Evolutionary conservation across 1,140 invertebrate genomes (phyloP), one percentile per base, ranked within the genome.

Genomic region (Saccostrea echinata): DNA sequence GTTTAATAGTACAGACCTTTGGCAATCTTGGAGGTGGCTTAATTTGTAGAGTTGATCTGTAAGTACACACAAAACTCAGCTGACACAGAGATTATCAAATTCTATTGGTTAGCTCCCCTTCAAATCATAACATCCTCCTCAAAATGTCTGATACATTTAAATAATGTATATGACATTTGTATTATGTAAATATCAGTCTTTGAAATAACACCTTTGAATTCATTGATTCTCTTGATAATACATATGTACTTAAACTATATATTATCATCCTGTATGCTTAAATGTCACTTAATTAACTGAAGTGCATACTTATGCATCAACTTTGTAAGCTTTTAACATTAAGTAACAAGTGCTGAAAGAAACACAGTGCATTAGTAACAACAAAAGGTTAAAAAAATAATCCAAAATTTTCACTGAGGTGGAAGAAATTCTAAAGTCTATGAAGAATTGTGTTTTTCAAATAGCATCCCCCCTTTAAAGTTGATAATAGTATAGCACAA

Each of bases 41-140:
- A 13, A 93, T 87, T 89, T 92, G 93, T 55, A 93, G 84, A 13
- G 93, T 94, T 85, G 91, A 86, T 84, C 93, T 94, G 92, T 90
- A 94, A 92, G 80, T 76, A 68, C 18, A 90, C 84, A 61, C 18
- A 61, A 61, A 61, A 6, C 2, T 61, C 55, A 61, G 8, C 2
- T 61, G 8, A 21, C n/a, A 21, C 18, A 18, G 55, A n/a, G 55
- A n/a, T 61, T 21, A 61, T 21, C 55, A 61, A 21, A 0, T 13
- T n/a, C 18, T n/a, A 4, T 43, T 43, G 9, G 9, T 43, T 4
- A 43, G 43, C 4, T 43, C 43, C 4, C 43, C 43, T 43, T 43
- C 43, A 43, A 0, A 43, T 43, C 43, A 43, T 6, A 43, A 43
- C 9, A 43, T 8, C 43, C 43, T 43, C 43, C 43, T 43, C 43